A percentile compares a stretch with the other conserved stretches of the same genome.
Conservation (phyloP, 2,113 vertebrate genomes). For the Dicerorhinus sumatrensis region DNA sequence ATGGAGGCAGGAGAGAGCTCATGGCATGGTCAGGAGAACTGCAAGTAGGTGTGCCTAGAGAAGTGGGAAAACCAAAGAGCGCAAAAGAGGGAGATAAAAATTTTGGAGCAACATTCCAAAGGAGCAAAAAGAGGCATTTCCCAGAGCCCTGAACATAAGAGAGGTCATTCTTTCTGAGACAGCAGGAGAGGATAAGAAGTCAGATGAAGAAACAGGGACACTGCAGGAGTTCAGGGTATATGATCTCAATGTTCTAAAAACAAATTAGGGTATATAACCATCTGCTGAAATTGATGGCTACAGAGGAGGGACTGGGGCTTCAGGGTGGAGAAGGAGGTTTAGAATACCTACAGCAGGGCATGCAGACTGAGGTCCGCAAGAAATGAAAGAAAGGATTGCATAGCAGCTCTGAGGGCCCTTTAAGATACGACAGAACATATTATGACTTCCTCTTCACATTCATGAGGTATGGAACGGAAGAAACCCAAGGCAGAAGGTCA, state of each 20-base stretch:
- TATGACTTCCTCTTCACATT: conserved; percentile 1
- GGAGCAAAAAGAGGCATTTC: not conserved
- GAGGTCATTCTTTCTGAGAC: not conserved
- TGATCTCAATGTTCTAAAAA: not conserved
- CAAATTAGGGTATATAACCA: not conserved
- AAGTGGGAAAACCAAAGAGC: not conserved
- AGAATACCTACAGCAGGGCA: not conserved
- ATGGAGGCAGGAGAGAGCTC: not conserved
- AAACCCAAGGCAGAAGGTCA: not conserved
- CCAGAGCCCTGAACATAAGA: not conserved
- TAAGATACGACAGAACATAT: not conserved
- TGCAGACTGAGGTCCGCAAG: not conserved
- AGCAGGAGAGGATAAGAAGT: not conserved
- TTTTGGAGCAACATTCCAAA: not conserved
- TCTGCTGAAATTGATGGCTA: not conserved
- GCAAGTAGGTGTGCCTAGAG: not conserved
- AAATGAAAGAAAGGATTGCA: not conserved
- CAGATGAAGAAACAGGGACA: not conserved
- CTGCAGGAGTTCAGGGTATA: not conserved
- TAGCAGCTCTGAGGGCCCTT: not conserved
- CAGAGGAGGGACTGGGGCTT: not conserved
- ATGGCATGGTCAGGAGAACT: not conserved
- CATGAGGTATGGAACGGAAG: not conserved
- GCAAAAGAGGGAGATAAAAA: not conserved
- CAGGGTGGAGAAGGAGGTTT: not conserved